Conservation (phyloP, 2,113 vertebrate genomes). For the Clarias macrocephalus region DNA sequence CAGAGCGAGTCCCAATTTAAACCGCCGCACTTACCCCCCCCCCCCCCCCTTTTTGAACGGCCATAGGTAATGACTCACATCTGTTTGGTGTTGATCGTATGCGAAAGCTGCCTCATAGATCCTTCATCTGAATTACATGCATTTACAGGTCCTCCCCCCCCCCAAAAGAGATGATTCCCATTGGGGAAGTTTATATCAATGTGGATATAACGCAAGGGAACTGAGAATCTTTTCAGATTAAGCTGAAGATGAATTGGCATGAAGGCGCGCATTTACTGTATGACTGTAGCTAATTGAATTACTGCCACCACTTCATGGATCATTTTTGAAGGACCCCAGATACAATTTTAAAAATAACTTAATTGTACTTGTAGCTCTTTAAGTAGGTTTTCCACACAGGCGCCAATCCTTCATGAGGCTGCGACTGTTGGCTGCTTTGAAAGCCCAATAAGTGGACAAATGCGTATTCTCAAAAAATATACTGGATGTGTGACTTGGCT, state of each 20-base stretch:
- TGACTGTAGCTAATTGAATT: background rate
- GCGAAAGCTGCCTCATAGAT: slow-evolving; percentile 11
- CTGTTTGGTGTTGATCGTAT: slow-evolving; percentile 11
- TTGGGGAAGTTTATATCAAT: background rate
- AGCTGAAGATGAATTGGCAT: background rate
- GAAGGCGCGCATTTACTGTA: background rate
- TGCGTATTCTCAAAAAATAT: slow-evolving; percentile 27
- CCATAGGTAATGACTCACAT: slow-evolving; percentile 19
- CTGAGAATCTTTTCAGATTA: background rate
- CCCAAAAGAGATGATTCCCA: background rate
- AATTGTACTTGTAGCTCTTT: slow-evolving; percentile 8
- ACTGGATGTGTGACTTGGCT: slow-evolving; percentile 28
- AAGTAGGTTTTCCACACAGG: slow-evolving; percentile 3
- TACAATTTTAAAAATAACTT: background rate
- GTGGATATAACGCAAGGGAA: background rate
- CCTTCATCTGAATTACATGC: background rate
- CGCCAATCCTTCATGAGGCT: background rate
- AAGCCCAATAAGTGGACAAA: slow-evolving; percentile 25
- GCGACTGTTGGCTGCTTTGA: slow-evolving; percentile 1
- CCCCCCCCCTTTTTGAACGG: too few relatives aligned
- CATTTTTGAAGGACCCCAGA: background rate
- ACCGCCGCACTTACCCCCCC: background rate
- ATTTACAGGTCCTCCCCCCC: slow-evolving; percentile 8
- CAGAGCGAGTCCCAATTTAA: slow-evolving; percentile 13
- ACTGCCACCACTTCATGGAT: background rate